A percentile compares a stretch with the other conserved stretches of the same genome.
phyloP scores from a whole-genome alignment of 2,888 invertebrate species.

The Serripes groenlandicus region DNA sequence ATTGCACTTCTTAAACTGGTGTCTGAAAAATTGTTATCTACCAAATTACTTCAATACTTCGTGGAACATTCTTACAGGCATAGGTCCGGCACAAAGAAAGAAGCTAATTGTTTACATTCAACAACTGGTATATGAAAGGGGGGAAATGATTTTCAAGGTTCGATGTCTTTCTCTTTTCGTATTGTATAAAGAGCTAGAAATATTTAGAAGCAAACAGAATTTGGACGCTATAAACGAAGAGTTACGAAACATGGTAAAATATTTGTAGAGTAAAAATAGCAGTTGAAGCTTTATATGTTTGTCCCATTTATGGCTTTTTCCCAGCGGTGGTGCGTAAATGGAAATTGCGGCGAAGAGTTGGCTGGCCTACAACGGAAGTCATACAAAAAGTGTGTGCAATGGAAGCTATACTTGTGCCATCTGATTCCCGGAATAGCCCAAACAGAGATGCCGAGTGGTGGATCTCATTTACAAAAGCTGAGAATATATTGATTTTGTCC shows the following conservation, averaged over 20 bases:
- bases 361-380: not conserved
- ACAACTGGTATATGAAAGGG: no score
- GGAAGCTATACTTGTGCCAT: not conserved
- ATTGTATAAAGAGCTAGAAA: no score
- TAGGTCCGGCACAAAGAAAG: no score
- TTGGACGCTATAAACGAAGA: no score
- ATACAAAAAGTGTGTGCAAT: not conserved
- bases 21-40: not conserved
- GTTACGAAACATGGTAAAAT: no score
- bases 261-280: no score
- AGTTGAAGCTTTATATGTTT: no score
- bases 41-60: slow-evolving; percentile 16
- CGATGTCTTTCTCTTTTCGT: no score
- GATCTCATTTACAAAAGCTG: slow-evolving; percentile 3
- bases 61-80: not conserved
- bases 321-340: not conserved
- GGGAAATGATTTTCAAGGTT: no score
- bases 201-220: no score
- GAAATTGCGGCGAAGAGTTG: not conserved
- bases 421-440: not conserved
- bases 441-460: slow-evolving; percentile 1
- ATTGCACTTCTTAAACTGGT: not conserved
- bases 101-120: no score
- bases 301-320: slow-evolving; percentile 1
- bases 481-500: not conserved